A percentile compares a stretch with the other conserved stretches of the same genome.
These are phyloP conservation scores for Rhyacichthys aspro DNA, from an alignment of 2,797 vertebrate species.

Conservation along the genomic window DNA sequence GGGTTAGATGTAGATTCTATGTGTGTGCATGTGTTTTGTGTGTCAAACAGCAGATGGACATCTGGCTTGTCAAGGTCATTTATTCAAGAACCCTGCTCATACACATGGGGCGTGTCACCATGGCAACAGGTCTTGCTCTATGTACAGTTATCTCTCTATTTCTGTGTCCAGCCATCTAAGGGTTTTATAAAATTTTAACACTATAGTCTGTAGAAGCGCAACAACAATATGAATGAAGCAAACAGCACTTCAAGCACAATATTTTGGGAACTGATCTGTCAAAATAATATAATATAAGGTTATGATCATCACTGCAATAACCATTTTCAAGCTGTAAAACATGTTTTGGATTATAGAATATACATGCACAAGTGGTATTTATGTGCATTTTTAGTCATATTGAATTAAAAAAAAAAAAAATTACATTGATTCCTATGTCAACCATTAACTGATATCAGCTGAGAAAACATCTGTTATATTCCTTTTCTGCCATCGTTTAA, in stretches of 20 bases:
- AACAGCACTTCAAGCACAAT: background rate
- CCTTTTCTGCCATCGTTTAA: no score
- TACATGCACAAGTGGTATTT: no score
- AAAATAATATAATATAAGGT: no score
- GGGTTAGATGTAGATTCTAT: constrained; percentile 5
- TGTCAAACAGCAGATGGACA: constrained; percentile 62
- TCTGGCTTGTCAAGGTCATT: constrained; percentile 76
- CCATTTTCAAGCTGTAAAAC: no score
- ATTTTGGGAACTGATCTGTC: no score
- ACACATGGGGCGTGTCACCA: constrained; percentile 71
- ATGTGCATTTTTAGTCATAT: no score
- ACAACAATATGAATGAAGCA: background rate
- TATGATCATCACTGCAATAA: no score
- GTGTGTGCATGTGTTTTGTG: constrained; percentile 12
- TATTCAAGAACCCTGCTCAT: constrained; percentile 70
- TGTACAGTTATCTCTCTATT: constrained; percentile 24
- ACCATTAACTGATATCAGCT: no score
- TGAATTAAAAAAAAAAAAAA: no score
- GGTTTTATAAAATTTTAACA: constrained; percentile 20
- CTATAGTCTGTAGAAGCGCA: background rate
- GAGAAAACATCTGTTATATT: no score
- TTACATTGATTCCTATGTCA: no score
- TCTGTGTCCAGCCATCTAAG: constrained; percentile 25
- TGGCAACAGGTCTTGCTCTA: constrained; percentile 65
- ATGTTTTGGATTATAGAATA: no score